Evolutionary conservation across 2,113 vertebrate genomes (phyloP).

Genomic region (Dunckerocampus dactyliophorus): DNA sequence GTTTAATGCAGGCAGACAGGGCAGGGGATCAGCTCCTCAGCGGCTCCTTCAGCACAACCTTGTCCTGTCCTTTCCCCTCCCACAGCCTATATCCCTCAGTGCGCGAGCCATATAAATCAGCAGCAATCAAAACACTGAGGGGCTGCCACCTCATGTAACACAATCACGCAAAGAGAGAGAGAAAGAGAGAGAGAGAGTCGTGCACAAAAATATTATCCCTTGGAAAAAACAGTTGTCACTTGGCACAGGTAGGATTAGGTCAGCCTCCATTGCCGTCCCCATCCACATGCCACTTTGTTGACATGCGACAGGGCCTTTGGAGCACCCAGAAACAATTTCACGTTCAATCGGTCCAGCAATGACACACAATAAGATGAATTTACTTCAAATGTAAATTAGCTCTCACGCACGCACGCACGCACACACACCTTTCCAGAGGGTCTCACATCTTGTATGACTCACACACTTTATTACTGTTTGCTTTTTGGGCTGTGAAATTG

Average conservation of each 20-base stretch:
- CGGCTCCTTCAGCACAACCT: constrained; percentile 19
- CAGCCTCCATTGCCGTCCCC: constrained; percentile 16
- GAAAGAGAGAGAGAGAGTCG: too few species aligned
- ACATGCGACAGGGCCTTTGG: constrained; percentile 34
- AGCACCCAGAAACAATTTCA: constrained; percentile 39
- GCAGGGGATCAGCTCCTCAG: not conserved
- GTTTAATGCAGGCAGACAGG: not conserved
- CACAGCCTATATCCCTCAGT: constrained; percentile 6
- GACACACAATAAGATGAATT: constrained; percentile 35
- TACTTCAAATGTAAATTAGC: constrained; percentile 53
- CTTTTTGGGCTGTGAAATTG: constrained; percentile 34
- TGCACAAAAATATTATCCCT: not conserved
- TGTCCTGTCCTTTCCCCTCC: constrained; percentile 28
- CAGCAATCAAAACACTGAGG: constrained; percentile 19
- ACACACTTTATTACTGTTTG: constrained; percentile 26
- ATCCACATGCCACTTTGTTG: constrained; percentile 12
- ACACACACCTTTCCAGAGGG: constrained; percentile 22
- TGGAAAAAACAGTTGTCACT: constrained; percentile 16
- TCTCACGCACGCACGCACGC: not conserved
- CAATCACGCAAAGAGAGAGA: constrained; percentile 6
- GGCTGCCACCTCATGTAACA: constrained; percentile 8
- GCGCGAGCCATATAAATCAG: constrained; percentile 35
- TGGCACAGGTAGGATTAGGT: constrained; percentile 9
- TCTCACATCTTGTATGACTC: constrained; percentile 43
- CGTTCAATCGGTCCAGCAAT: constrained; percentile 12